Evolutionary conservation across 1,140 invertebrate genomes (phyloP).

Genomic region (Magallana ariakensis): DNA sequence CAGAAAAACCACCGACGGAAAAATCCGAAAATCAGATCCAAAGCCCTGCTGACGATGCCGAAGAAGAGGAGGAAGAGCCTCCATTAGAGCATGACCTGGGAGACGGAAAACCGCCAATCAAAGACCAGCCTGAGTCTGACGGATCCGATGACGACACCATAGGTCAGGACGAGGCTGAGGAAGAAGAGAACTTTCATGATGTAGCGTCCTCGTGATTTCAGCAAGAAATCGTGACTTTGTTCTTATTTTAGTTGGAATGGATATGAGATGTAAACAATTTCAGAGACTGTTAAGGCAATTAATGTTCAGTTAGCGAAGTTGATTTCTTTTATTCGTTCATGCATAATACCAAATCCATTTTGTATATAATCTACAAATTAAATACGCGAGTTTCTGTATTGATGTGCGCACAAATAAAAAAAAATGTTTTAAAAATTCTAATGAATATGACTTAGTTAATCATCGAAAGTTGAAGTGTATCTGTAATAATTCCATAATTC

Average conservation of each 20-base stretch:
- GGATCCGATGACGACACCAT: constrained; percentile 23
- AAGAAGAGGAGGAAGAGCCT: not conserved
- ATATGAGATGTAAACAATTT: too few relatives aligned
- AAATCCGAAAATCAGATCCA: not conserved
- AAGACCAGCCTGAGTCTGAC: not conserved
- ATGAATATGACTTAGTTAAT: too few relatives aligned
- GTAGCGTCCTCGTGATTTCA: constrained; percentile 13
- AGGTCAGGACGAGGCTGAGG: not conserved
- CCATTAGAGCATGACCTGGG: constrained; percentile 35
- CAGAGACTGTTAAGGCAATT: too few relatives aligned
- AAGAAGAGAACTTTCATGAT: constrained; percentile 38
- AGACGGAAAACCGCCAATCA: constrained; percentile 20
- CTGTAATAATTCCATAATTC: too few relatives aligned
- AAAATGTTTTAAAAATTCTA: too few relatives aligned
- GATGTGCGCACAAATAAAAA: too few relatives aligned
- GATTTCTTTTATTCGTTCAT: not conserved
- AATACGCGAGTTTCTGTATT: too few relatives aligned
- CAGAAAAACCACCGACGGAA: too few relatives aligned
- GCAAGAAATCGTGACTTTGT: not conserved
- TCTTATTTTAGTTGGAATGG: too few relatives aligned
- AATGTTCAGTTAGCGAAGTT: not conserved
- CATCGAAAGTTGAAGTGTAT: too few relatives aligned
- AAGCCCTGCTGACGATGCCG: not conserved
- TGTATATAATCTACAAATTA: not conserved
- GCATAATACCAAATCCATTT: not conserved